These are phyloP conservation scores for Bergia sp. DNA, from an alignment of 92 coral and sea anemone genomes.

Conservation along the genomic window DNA sequence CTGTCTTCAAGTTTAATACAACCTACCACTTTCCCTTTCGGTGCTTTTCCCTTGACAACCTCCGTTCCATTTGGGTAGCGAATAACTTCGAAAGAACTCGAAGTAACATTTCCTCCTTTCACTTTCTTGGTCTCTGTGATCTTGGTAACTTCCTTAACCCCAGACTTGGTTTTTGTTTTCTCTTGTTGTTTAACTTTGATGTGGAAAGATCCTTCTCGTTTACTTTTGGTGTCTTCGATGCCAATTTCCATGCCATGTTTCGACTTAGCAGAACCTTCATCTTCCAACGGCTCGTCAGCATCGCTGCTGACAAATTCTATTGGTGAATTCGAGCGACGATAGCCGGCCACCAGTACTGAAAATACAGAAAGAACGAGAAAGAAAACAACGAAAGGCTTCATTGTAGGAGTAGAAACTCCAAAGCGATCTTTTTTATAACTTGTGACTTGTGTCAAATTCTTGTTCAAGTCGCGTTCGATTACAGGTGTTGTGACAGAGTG, in stretches of 20 bases:
- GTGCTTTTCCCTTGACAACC: constrained; percentile 34
- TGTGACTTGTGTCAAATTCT: too few species aligned
- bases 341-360: not conserved
- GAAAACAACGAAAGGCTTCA: not conserved
- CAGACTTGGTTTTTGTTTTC: constrained; percentile 30
- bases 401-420: constrained; percentile 1
- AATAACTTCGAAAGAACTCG: constrained; percentile 33
- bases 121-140: constrained; percentile 35
- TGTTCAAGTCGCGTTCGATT: not conserved
- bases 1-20: not conserved
- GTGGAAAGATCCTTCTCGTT: constrained; percentile 1
- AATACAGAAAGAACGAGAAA: constrained; percentile 11
- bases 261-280: constrained; percentile 1
- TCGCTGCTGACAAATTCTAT: not conserved
- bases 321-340: not conserved
- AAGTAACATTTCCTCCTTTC: constrained; percentile 30
- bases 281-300: not conserved
- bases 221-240: not conserved
- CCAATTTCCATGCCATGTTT: not conserved
- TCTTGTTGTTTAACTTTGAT: constrained; percentile 31
- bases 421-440: not conserved
- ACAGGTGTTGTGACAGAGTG: not conserved
- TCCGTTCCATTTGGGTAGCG: constrained; percentile 34
- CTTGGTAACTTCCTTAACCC: constrained; percentile 26
- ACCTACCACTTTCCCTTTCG: constrained; percentile 18